phyloP scores from a whole-genome alignment of 1,140 invertebrate genomes.

The Antheraea mylitta region DNA sequence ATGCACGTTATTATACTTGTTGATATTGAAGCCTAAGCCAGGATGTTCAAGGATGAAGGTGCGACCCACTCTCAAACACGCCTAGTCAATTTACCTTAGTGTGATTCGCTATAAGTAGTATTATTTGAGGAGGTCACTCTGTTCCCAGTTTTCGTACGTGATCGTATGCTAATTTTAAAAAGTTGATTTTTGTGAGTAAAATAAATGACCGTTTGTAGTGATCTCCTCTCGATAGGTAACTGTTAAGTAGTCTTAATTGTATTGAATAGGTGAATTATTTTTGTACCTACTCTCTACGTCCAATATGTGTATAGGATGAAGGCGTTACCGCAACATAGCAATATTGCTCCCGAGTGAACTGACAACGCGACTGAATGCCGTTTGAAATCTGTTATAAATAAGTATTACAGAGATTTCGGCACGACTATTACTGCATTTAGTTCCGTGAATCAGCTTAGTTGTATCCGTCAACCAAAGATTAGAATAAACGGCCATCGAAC shows the following conservation, averaged over 20 bases:
- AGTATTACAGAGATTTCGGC: neutral
- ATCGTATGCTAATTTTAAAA: constrained; percentile 10
- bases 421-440: constrained; percentile 35
- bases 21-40: constrained; percentile 34
- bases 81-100: constrained; percentile 78
- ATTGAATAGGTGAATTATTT: constrained; percentile 77
- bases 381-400: constrained; percentile 6
- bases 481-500: constrained; percentile 62
- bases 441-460: constrained; percentile 47
- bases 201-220: constrained; percentile 10
- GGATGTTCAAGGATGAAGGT: constrained; percentile 28
- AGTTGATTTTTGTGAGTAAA: constrained; percentile 14
- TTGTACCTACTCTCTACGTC: constrained; percentile 73
- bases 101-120: constrained; percentile 75
- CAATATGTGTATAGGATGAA: constrained; percentile 62
- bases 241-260: constrained; percentile 77
- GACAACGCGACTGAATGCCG: constrained; percentile 43
- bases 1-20: constrained; percentile 5
- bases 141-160: constrained; percentile 18
- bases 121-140: constrained; percentile 48
- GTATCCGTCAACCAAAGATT: constrained; percentile 75
- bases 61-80: constrained; percentile 64
- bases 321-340: constrained; percentile 63
- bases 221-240: constrained; percentile 71
- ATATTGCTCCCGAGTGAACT: constrained; percentile 49